Evolutionary conservation across 2,888 invertebrate genomes (phyloP), one percentile per base, ranked within the genome.

Genomic region (Acanthoscelides obtectus): DNA sequence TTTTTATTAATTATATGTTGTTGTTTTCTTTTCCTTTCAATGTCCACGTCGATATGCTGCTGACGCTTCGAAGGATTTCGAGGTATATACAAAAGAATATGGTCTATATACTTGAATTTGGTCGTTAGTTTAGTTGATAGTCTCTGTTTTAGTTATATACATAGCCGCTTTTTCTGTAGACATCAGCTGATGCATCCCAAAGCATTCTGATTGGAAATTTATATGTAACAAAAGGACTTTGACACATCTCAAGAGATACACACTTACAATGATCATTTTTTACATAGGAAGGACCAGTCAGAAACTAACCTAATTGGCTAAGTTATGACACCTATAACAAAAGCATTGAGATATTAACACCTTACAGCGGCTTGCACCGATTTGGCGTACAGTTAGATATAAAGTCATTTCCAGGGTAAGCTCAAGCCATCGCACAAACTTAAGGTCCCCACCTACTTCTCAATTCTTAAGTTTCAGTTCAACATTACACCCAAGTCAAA

Each of bases 31-130:
- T 84, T 84, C 89, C 90, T 88, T 82, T 83, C 82, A 83, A 83
- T 84, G 84, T 86, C 84, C 83, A 84, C 91, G 89, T 90, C 89
- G 87, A 87, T 88, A 77, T 90, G 89, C 89, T 89, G 90, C 89
- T 87, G 89, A 89, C 66, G 66, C 66, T 66, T 88, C 87, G 86
- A 90, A 88, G 94, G 94, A 94, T 90, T 94, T 93, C 90, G 94
- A 94, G 94, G 94, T 94, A 94, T 83, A 83, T 83, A 82, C 80
- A 81, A 83, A 80, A 21, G 20, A 64, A 63, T 17, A 84, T 81
- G 21, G 66, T 66, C 81, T 84, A 82, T 81, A 82, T 77, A 79
- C 76, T 76, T 77, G 75, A 72, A 82, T 81, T 82, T 85, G 84
- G 82, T 83, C 84, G 85, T 85, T 84, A 84, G 84, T 80, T 77